These are phyloP conservation scores for Ichneumon xanthorius DNA, from an alignment of 2,888 invertebrate species.

Conservation along the genomic window DNA sequence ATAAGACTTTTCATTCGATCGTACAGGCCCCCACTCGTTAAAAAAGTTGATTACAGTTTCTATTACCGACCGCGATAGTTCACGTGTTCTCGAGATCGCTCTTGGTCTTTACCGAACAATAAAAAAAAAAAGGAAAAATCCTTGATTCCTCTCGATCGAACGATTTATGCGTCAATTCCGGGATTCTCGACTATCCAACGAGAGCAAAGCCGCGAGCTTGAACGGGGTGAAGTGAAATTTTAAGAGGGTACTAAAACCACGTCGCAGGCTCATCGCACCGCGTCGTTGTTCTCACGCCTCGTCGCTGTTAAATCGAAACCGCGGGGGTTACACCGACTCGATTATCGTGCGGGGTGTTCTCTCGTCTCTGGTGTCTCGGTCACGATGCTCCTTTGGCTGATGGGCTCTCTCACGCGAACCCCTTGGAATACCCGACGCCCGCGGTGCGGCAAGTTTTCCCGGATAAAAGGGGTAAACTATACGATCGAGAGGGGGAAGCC, in stretches of 20 bases:
- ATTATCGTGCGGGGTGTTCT: constrained; percentile 15
- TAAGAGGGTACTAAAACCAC: constrained; percentile 48
- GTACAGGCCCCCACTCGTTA: no score
- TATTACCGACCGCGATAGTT: no score
- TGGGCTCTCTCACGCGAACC: neutral
- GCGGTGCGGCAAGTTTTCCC: constrained; percentile 27
- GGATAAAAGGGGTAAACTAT: constrained; percentile 26
- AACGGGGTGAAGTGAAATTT: constrained; percentile 57
- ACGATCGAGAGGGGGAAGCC: neutral
- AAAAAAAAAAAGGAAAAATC: neutral
- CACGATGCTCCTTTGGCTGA: neutral
- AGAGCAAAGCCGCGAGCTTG: neutral
- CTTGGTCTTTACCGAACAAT: neutral
- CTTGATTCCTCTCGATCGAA: neutral
- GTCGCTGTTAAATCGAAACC: constrained; percentile 25
- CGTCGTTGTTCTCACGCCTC: constrained; percentile 55
- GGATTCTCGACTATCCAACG: neutral
- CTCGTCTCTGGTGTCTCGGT: constrained; percentile 16
- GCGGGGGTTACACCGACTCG: neutral
- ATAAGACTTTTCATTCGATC: neutral
- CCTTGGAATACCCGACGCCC: constrained; percentile 2
- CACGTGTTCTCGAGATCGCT: neutral
- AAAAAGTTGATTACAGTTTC: no score
- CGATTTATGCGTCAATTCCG: neutral
- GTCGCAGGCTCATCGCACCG: constrained; percentile 35